Evolutionary conservation across 2,797 vertebrate genomes (phyloP).

Genomic region (Pteropus rufus): DNA sequence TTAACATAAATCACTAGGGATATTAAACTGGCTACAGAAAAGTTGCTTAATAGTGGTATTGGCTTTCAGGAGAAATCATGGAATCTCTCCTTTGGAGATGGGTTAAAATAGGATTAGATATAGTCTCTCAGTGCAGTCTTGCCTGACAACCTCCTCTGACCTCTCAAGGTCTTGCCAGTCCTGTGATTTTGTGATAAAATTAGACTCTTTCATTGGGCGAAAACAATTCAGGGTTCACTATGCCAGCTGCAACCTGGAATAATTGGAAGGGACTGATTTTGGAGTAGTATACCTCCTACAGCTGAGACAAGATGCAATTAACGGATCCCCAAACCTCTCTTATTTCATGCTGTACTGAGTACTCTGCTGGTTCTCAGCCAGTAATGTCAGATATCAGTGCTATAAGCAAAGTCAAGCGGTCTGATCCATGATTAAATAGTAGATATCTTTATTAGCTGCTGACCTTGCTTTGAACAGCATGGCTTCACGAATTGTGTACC

Average conservation of each 20-base stretch:
- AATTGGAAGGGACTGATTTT: constrained; percentile 73
- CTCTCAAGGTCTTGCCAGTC: constrained; percentile 71
- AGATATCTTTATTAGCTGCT: constrained; percentile 70
- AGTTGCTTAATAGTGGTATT: constrained; percentile 22
- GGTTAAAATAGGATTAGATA: constrained; percentile 68
- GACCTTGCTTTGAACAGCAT: constrained; percentile 68
- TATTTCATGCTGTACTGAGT: constrained; percentile 65
- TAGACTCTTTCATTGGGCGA: constrained; percentile 72
- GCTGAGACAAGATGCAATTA: constrained; percentile 76
- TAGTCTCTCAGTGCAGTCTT: constrained; percentile 43
- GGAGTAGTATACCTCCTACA: constrained; percentile 67
- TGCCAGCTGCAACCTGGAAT: constrained; percentile 76
- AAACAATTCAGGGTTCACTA: constrained; percentile 70
- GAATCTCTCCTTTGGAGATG: constrained; percentile 45
- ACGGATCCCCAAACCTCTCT: constrained; percentile 67
- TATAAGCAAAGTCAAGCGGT: constrained; percentile 69
- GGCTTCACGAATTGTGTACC: constrained; percentile 58
- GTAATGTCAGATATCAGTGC: constrained; percentile 64
- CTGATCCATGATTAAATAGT: constrained; percentile 67
- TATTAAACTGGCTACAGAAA: not conserved
- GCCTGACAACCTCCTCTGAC: constrained; percentile 57
- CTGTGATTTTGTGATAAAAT: constrained; percentile 76
- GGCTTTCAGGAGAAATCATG: constrained; percentile 54
- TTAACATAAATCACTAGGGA: constrained; percentile 47
- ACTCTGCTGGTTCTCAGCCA: constrained; percentile 63